Evolutionary conservation across 2,888 invertebrate species (phyloP).

Genomic region (Ptychoptera albimana): DNA sequence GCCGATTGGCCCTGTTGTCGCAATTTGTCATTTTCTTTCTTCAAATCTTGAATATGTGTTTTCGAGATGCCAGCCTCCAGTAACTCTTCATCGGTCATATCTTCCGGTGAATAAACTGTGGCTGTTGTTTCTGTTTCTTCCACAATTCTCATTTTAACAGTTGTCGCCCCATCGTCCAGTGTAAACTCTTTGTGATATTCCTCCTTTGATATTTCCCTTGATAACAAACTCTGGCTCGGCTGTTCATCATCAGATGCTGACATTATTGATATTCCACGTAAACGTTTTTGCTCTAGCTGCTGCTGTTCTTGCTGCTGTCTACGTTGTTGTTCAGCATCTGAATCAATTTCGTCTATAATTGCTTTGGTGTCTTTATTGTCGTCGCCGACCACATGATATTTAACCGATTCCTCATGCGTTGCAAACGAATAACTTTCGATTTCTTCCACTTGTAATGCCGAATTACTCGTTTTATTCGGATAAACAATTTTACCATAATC

Average conservation of each 20-base stretch:
- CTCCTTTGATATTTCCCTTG: constrained; percentile 41
- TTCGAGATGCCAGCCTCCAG: background rate
- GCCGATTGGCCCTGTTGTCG: constrained; percentile 11
- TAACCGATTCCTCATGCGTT: constrained; percentile 7
- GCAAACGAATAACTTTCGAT: constrained; percentile 28
- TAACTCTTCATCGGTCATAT: background rate
- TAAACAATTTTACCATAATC: constrained; percentile 28
- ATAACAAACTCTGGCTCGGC: constrained; percentile 32
- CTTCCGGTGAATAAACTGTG: constrained; percentile 3
- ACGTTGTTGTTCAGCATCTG: constrained; percentile 19
- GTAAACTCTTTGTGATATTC: constrained; percentile 36
- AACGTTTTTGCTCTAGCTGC: constrained; percentile 23
- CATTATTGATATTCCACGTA: constrained; percentile 46
- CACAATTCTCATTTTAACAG: constrained; percentile 20
- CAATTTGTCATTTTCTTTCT: too few relatives aligned
- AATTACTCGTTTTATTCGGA: constrained; percentile 35
- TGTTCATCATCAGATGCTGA: constrained; percentile 43
- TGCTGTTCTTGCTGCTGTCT: constrained; percentile 1
- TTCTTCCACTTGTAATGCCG: constrained; percentile 40
- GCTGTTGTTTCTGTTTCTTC: constrained; percentile 12
- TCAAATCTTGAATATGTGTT: constrained; percentile 6
- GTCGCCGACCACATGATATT: constrained; percentile 23
- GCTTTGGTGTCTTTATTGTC: constrained; percentile 30
- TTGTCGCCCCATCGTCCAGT: constrained; percentile 31
- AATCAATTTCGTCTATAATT: constrained; percentile 37